Evolutionary conservation across 2,113 vertebrate species (phyloP), one percentile per base, ranked within the genome.

Genomic region (Strix aluco): DNA sequence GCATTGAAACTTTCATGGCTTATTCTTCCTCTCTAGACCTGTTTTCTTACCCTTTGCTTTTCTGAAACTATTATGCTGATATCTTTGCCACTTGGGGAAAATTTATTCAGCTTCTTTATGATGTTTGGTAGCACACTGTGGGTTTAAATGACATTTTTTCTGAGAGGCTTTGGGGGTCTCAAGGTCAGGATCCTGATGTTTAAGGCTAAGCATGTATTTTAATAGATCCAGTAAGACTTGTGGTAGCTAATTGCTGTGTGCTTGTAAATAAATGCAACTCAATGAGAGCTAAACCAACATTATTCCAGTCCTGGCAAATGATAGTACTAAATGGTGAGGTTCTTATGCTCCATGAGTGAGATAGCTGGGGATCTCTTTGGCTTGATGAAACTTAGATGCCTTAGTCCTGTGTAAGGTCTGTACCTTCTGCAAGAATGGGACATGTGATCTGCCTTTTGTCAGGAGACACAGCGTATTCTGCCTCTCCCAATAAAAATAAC

Each of bases 241-340:
- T 0, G 0, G 20, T 25, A 90, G 9, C 17, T 81, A 34, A 23
- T 22, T 52, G 23, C 15, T 59, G 2, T 47, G 11, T 72, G 3
- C 49, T 93, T 85, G 40, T 80, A 85, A 84, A n/a, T 81, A 62
- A 62, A 55, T 20, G 29, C 9, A 40, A 23, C 46, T 79, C 61
- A 81, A 25, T 81, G 47, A 55, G 17, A 34, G 42, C 30, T 57
- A 26, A 82, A 85, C 1, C 7, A 46, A 22, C 0, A 3, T 61
- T 74, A 52, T 15, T 86, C 19, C 38, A 54, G 59, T 40, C 46
- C 16, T 94, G 34, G 27, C n/a, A 92, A n/a, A 51, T 59, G 12
- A 11, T 49, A 15, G 4, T 77, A 20, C 82, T 55, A 81, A 95
- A 38, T 51, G 27, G 10, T 88, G 51, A 78, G 29, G 20, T 81